These are phyloP conservation scores for Amphiprion percula DNA, from an alignment of 2,113 vertebrate genomes.

Conservation along the genomic window DNA sequence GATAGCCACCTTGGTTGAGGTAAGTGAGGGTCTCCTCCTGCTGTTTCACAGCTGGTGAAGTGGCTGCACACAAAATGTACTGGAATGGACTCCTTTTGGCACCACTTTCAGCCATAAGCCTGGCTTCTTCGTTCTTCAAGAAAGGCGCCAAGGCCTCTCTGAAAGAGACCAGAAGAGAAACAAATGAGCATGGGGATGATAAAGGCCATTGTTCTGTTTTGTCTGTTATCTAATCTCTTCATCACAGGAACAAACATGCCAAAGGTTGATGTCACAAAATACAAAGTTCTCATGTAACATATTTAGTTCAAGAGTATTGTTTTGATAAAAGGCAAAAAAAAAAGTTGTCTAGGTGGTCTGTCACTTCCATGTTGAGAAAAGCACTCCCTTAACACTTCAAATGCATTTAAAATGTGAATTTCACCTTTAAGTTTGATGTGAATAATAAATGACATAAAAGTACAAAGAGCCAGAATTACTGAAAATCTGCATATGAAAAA, in stretches of 20 bases:
- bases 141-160: constrained; percentile 94
- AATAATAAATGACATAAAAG: too few species aligned
- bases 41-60: constrained; percentile 92
- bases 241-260: constrained; percentile 33
- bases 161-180: constrained; percentile 60
- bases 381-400: too few species aligned
- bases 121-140: constrained; percentile 90
- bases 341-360: too few species aligned
- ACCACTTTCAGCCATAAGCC: constrained; percentile 85
- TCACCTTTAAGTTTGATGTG: background rate
- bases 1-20: constrained; percentile 93
- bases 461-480: background rate
- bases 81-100: constrained; percentile 87
- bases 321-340: background rate
- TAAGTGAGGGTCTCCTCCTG: constrained; percentile 95
- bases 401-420: background rate
- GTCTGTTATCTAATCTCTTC: constrained; percentile 31
- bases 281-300: background rate
- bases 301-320: background rate
- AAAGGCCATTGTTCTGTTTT: background rate
- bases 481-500: background rate
- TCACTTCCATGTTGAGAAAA: constrained; percentile 2
- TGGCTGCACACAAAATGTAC: constrained; percentile 91
- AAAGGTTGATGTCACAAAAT: constrained; percentile 14
- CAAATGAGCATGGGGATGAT: background rate